phyloP scores from a whole-genome alignment of 30 jellyfish, hydroid and myxozoan genomes.

The Catostylus mosaicus region DNA sequence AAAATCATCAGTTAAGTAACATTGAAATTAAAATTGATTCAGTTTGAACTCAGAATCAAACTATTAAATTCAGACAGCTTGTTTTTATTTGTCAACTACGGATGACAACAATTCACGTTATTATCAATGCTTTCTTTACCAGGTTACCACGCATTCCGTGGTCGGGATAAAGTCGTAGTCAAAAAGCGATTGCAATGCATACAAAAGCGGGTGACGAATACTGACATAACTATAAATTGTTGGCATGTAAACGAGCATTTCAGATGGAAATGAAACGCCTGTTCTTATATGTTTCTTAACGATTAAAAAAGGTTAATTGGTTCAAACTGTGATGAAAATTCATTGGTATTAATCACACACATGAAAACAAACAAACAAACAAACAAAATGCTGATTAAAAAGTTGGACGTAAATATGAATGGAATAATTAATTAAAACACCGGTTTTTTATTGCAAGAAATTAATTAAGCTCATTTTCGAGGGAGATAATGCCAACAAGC shows the following conservation, averaged over 20 bases:
- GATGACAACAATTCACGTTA: no score
- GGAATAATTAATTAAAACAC: not conserved
- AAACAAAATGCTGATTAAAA: not conserved
- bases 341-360: not conserved
- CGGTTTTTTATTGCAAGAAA: not conserved
- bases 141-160: not conserved
- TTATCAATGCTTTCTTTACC: no score
- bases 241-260: not conserved
- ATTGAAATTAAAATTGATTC: no score
- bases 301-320: no score
- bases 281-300: no score
- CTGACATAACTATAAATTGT: not conserved
- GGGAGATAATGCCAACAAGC: not conserved
- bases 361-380: not conserved
- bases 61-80: no score
- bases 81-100: no score
- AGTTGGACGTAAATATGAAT: not conserved
- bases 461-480: not conserved
- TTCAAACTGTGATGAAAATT: not conserved
- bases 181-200: not conserved
- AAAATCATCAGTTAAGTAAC: no score
- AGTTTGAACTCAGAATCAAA: no score
- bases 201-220: not conserved
- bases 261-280: no score
- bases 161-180: not conserved